Base-by-base conservation (phyloP, 2,888 invertebrate genomes). In the Choreutis nemorana region DNA sequence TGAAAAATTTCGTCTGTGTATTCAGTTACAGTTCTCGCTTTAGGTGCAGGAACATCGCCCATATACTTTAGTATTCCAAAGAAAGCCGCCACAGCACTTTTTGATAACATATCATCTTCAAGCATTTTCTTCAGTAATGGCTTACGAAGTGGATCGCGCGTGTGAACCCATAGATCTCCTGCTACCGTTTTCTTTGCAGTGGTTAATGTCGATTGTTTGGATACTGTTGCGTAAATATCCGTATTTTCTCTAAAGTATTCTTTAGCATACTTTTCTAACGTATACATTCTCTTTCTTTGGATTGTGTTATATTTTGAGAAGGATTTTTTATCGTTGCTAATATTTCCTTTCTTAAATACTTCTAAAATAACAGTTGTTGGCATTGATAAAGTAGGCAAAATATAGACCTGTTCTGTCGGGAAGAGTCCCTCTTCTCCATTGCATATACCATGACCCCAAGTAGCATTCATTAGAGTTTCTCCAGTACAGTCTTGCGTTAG, bases 1-100 rank as follows among this genome's bases (percentile, higher is more conserved):
- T 83, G 84, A 63, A 95, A 97, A 55, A 97, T 94, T 42, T 88
- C 85, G 65, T 96, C 94, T 1, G 95, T 94, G 39, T 92, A 87
- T 56, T 94, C 93, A 29, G 91, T 90, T 14, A 86, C 85, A 13
- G 85, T 79, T 49, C 89, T 84, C 1, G 88, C 84, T 53, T 89
- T 83, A 18, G 88, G 85, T 28, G 88, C 87, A n/a, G 94, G 93
- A 50, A 94, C 83, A 56, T 97, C 97, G 12, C 95, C 96, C 94
- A 95, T 96, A 36, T 84, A 84, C 64, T 83, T 67, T 20, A 93
- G 78, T 43, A 93, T 87, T 40, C 85, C 87, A 35, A 85, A 83
- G 62, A 90, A 93, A 34, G 89, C 84, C 29, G 83, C 75, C 41
- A 90, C 83, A 1, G 94, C 90, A 47, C 86, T 84, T 50, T 89